Evolutionary conservation across 2,113 vertebrate genomes (phyloP).

Genomic region (Anarhynchus alexandrinus): DNA sequence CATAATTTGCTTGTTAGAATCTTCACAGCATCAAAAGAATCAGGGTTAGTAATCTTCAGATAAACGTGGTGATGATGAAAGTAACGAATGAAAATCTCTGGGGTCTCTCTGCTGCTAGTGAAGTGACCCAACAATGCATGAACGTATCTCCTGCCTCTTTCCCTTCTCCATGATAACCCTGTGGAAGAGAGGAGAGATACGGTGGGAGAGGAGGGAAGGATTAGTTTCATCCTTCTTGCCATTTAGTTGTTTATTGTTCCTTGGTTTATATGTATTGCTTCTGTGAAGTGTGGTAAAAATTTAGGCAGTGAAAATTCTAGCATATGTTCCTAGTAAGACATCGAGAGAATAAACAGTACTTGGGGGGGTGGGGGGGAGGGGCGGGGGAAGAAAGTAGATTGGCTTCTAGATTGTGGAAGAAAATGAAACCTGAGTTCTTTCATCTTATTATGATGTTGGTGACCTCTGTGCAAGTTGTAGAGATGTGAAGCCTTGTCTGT

Average conservation of each 20-base stretch:
- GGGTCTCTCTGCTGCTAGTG: not conserved
- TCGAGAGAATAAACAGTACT: not conserved
- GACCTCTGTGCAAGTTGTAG: not conserved
- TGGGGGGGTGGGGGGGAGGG: too few species aligned
- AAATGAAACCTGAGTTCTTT: not conserved
- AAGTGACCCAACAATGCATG: not conserved
- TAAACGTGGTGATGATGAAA: not conserved
- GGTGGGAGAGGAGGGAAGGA: not conserved
- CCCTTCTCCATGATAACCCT: not conserved
- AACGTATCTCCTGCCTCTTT: not conserved
- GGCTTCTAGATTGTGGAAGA: not conserved
- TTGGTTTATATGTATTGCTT: not conserved
- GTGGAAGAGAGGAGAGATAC: not conserved
- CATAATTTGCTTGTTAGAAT: not conserved
- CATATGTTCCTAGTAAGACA: not conserved
- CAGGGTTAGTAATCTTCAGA: not conserved
- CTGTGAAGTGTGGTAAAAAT: not conserved
- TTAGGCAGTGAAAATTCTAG: not conserved
- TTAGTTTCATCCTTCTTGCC: not conserved
- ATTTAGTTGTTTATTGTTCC: not conserved
- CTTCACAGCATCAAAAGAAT: not conserved
- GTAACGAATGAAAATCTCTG: not conserved
- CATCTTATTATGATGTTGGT: not conserved
- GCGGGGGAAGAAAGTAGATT: not conserved
- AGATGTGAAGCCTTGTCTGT: not conserved